Evolutionary conservation across 2,888 invertebrate species (phyloP).

Genomic region (Hyalella azteca): DNA sequence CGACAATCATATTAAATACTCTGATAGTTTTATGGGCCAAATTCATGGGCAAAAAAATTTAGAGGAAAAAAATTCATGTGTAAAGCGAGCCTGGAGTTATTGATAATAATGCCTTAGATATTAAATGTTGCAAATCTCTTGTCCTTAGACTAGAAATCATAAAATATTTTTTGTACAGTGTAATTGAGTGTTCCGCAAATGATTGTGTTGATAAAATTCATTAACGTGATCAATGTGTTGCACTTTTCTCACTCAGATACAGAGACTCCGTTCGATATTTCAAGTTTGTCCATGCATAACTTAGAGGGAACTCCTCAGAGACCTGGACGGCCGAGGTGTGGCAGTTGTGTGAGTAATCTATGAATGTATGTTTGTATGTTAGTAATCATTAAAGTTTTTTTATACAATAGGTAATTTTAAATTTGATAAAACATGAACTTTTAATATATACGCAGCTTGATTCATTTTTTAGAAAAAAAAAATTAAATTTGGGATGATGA

Average conservation of each 20-base stretch:
- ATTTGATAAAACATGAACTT: background rate
- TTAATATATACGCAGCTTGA: background rate
- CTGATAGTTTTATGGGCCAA: too few species aligned
- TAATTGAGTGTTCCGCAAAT: too few species aligned
- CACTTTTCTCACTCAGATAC: background rate
- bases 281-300: background rate
- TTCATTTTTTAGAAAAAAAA: background rate
- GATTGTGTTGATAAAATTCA: too few species aligned
- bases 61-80: too few species aligned
- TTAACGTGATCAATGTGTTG: background rate
- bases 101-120: too few species aligned
- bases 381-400: background rate
- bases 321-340: background rate
- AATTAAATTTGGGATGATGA: background rate
- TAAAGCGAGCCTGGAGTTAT: too few species aligned
- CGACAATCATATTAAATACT: too few species aligned
- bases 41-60: too few species aligned
- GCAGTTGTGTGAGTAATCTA: constrained; percentile 26
- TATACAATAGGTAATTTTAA: background rate
- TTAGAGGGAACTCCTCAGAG: background rate
- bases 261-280: constrained; percentile 29
- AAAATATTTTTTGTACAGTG: too few species aligned
- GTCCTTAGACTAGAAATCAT: too few species aligned
- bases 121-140: too few species aligned
- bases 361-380: too few species aligned